These are phyloP conservation scores for Aphelinus certus DNA, from an alignment of 1,140 invertebrate genomes.

Conservation along the genomic window DNA sequence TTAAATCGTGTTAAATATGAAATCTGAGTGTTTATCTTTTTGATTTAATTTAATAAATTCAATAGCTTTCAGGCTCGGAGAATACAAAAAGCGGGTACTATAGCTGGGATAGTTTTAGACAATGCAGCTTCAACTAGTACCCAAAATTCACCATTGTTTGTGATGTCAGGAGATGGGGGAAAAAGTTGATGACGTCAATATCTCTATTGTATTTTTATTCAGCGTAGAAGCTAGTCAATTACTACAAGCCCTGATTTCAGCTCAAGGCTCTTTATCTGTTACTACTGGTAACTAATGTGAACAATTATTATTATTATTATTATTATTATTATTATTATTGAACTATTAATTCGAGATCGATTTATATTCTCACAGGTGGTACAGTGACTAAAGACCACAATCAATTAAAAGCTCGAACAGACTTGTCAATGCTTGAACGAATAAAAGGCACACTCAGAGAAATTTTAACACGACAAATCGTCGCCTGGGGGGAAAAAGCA, in stretches of 20 bases:
- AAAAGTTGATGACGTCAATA: conserved; percentile 80
- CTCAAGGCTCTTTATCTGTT: conserved; percentile 49
- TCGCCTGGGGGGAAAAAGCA: too few relatives aligned
- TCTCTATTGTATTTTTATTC: conserved; percentile 92
- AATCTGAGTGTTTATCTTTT: too few relatives aligned
- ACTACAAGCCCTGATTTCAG: conserved; percentile 64
- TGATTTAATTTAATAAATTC: too few relatives aligned
- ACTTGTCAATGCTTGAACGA: conserved; percentile 60
- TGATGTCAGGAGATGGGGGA: conserved; percentile 93
- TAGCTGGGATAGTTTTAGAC: conserved; percentile 90
- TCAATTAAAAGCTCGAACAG: conserved; percentile 57
- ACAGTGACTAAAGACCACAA: conserved; percentile 53
- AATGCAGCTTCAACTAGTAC: conserved; percentile 81
- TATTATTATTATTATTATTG: conserved; percentile 5
- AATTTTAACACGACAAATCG: too few relatives aligned
- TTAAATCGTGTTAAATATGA: too few relatives aligned
- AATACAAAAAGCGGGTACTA: conserved; percentile 85
- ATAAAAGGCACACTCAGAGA: conserved; percentile 60
- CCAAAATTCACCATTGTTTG: conserved; percentile 84
- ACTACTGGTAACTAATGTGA: too few relatives aligned
- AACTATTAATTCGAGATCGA: conserved; percentile 12
- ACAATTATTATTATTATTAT: conserved; percentile 1
- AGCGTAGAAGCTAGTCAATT: conserved; percentile 77
- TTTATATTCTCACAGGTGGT: conserved; percentile 48
- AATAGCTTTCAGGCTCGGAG: too few relatives aligned